Conservation (phyloP, 2,113 vertebrate genomes). For the Colinus virginianus region DNA sequence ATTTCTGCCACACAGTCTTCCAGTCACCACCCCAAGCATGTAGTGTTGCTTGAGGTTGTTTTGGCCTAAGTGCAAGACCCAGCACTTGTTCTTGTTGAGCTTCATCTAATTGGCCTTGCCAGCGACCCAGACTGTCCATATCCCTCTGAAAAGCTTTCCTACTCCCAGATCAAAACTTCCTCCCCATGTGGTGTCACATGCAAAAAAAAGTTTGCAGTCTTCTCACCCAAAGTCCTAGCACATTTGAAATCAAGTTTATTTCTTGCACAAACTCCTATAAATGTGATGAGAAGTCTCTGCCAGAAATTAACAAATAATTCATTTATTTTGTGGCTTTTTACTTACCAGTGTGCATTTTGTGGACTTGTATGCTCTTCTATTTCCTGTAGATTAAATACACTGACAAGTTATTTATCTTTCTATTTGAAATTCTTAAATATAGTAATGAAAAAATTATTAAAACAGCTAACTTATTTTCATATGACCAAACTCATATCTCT, state of each 20-base stretch:
- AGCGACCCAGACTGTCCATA: no score
- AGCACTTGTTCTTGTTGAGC: no score
- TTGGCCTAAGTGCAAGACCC: no score
- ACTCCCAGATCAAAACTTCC: no score
- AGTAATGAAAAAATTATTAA: not conserved
- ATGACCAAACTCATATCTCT: not conserved
- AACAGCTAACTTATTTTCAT: not conserved
- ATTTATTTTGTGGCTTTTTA: not conserved
- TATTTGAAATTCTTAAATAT: not conserved
- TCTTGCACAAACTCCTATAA: not conserved
- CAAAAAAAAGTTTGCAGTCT: not conserved
- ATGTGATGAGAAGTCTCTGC: not conserved
- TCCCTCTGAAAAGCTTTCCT: no score
- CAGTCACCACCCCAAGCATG: no score
- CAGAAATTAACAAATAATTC: not conserved
- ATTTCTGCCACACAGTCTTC: no score
- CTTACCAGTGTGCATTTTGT: not conserved
- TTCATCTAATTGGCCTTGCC: no score
- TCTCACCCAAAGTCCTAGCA: not conserved
- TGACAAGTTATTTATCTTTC: not conserved
- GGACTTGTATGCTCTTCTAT: not conserved
- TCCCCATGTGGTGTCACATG: no score
- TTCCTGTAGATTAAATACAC: not conserved
- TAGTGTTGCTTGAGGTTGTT: no score
- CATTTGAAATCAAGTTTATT: not conserved